Evolutionary conservation across 2,113 vertebrate species (phyloP).

Genomic region (Thalassarche chlororhynchos): DNA sequence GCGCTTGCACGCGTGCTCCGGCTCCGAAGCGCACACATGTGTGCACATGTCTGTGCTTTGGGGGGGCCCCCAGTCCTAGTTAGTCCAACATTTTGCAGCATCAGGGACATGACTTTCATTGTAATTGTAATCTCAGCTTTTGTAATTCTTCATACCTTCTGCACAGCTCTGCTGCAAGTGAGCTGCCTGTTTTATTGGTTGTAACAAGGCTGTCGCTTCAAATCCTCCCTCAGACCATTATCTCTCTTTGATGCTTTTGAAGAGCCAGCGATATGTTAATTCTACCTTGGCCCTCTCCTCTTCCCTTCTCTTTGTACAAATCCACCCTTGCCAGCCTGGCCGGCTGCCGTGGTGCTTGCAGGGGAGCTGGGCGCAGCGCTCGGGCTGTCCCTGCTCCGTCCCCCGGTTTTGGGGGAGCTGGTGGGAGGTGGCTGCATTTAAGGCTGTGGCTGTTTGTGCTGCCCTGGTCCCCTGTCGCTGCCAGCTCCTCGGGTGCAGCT

Average conservation of each 20-base stretch:
- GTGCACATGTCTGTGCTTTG: not conserved
- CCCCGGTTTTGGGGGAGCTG: accelerated
- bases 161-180: not conserved
- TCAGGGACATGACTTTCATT: not conserved
- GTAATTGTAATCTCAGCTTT: slow-evolving; percentile 17
- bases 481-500: not conserved
- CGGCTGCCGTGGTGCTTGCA: not conserved
- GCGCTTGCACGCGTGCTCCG: accelerated
- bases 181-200: not conserved
- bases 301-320: not conserved
- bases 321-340: not conserved
- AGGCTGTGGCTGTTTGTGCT: not conserved
- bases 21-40: not conserved
- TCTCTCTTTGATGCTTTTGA: slow-evolving; percentile 63
- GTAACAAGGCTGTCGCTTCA: slow-evolving; percentile 46
- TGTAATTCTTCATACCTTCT: not conserved
- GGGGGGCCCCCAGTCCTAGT: not conserved
- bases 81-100: not conserved
- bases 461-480: not conserved
- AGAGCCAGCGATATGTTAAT: slow-evolving; percentile 59
- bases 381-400: not conserved
- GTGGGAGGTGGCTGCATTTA: not conserved
- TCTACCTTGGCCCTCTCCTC: slow-evolving; percentile 52
- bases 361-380: not conserved
- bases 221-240: slow-evolving; percentile 46